A percentile compares a stretch with the other conserved stretches of the same genome.
Conservation (phyloP, 2,113 vertebrate genomes). For the Alethe castanea region DNA sequence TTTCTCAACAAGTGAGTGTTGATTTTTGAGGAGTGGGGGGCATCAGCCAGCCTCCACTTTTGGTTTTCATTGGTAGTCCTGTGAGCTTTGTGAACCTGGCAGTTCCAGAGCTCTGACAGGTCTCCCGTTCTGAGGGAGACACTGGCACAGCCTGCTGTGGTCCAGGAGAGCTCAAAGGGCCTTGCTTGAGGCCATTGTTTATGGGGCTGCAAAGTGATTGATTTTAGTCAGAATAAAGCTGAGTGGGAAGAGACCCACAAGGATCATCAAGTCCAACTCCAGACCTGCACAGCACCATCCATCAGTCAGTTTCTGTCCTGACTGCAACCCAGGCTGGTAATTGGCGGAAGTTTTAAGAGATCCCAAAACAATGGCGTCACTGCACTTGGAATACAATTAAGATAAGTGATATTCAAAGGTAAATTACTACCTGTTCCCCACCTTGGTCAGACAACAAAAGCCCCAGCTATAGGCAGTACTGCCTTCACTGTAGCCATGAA, state of each 20-base stretch:
- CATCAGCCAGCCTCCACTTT: neutral
- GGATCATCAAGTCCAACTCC: accelerated
- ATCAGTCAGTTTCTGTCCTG: neutral
- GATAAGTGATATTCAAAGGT: neutral
- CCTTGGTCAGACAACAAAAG: neutral
- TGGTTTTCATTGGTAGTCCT: neutral
- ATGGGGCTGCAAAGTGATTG: neutral
- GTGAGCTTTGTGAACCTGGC: neutral
- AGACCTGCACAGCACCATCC: too few species aligned
- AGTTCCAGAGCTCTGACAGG: neutral
- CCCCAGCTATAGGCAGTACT: neutral
- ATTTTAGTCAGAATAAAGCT: neutral
- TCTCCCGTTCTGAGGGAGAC: neutral
- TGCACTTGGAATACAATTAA: neutral
- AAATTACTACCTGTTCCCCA: too few species aligned
- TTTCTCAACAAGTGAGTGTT: neutral
- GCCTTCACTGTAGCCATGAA: neutral
- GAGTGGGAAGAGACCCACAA: neutral
- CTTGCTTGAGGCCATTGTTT: neutral
- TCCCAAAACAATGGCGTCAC: neutral
- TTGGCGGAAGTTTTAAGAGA: neutral
- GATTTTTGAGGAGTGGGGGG: neutral
- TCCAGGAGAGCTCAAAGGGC: neutral
- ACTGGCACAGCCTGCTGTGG: accelerated
- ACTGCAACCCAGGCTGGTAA: neutral